Conservation (phyloP, 2,113 vertebrate genomes). For the Vombatus ursinus region DNA sequence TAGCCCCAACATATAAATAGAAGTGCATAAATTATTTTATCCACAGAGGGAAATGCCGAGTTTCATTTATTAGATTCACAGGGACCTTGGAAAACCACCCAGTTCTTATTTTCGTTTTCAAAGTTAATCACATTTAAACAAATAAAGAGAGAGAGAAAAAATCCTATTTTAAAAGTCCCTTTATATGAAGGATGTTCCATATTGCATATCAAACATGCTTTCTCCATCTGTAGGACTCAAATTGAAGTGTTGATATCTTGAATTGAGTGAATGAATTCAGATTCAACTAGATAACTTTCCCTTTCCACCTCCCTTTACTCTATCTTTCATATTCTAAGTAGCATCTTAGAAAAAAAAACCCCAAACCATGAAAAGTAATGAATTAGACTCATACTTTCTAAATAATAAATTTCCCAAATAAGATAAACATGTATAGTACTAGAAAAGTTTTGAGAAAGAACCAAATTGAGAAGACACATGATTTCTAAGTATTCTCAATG, state of each 20-base stretch:
- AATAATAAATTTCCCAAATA: neutral
- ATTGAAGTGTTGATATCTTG: neutral
- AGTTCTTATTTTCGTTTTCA: neutral
- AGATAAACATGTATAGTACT: neutral
- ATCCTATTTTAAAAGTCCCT: neutral
- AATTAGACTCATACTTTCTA: slow-evolving; percentile 45
- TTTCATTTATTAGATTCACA: slow-evolving; percentile 18
- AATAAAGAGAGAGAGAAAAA: neutral
- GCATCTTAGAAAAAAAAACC: slow-evolving; percentile 17
- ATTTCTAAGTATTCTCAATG: slow-evolving; percentile 45
- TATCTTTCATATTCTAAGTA: neutral
- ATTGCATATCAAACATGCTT: slow-evolving; percentile 1
- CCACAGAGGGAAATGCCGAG: neutral
- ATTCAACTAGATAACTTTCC: neutral
- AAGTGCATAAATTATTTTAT: slow-evolving; percentile 2
- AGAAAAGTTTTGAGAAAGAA: neutral
- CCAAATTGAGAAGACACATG: slow-evolving; percentile 45
- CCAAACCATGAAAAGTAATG: neutral
- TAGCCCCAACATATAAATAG: neutral
- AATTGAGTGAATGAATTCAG: neutral
- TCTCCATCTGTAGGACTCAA: neutral
- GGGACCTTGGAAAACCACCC: neutral
- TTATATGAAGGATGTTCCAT: neutral
- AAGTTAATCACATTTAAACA: neutral
- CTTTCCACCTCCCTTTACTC: neutral